Conservation (phyloP, 2,113 vertebrate genomes). For the Stomatorhinus ivindoensis region DNA sequence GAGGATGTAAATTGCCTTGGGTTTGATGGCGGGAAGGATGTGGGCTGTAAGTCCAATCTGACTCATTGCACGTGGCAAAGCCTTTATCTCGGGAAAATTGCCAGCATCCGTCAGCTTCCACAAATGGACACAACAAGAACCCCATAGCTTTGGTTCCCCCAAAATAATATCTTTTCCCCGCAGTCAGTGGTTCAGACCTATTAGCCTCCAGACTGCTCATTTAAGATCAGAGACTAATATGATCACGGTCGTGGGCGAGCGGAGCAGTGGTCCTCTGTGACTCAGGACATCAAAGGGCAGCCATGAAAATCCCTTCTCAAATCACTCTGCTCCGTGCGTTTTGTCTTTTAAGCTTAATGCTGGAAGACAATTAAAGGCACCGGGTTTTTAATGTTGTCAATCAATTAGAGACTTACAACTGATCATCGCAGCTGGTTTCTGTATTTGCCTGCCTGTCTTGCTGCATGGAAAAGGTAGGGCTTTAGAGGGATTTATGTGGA, state of each 20-base stretch:
- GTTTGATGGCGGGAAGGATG: constrained; percentile 46
- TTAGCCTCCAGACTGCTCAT: constrained; percentile 47
- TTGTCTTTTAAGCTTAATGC: not conserved
- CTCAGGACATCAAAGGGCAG: constrained; percentile 56
- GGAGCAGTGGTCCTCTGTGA: constrained; percentile 34
- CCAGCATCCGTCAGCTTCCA: constrained; percentile 54
- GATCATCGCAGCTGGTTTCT: not conserved
- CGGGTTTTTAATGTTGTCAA: not conserved
- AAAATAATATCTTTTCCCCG: constrained; percentile 49
- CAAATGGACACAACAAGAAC: constrained; percentile 41
- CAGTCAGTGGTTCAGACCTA: constrained; percentile 44
- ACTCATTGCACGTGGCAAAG: constrained; percentile 48
- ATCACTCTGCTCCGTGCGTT: constrained; percentile 24
- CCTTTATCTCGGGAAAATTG: constrained; percentile 53
- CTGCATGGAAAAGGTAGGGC: not conserved
- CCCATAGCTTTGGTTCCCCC: constrained; percentile 39
- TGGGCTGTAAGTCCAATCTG: constrained; percentile 52
- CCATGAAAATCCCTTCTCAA: constrained; percentile 31
- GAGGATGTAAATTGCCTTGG: constrained; percentile 46
- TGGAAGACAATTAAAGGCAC: not conserved
- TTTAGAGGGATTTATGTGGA: not conserved
- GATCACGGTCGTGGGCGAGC: constrained; percentile 54
- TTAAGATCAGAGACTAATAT: constrained; percentile 57
- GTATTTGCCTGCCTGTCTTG: not conserved
- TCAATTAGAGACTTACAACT: not conserved